Base-by-base conservation (phyloP, 2,888 invertebrate genomes). In the Operophtera brumata region DNA sequence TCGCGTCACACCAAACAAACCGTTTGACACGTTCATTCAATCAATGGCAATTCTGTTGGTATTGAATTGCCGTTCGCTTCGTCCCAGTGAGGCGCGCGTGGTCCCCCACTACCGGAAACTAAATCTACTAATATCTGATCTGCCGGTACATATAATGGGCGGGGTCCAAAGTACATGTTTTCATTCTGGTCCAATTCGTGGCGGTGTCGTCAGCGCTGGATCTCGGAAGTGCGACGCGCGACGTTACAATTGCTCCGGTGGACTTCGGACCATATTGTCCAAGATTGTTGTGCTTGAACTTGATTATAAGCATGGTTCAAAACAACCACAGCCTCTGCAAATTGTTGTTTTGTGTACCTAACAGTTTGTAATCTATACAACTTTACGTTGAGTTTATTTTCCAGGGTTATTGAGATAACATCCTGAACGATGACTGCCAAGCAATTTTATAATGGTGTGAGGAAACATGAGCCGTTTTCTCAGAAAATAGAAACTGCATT, bases 221-320 rank as follows among this genome's bases (percentile, higher is more conserved):
- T 69, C 67, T 67, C 66, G 4, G 20, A 20, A 2, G 20, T 20
- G 20, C 20, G 20, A 2, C 2, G 69, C 64, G 65, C 64, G 62
- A 43, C 52, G 63, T 54, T 54, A 70, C 77, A 82, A 84, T 83
- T 79, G 80, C 65, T 65, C 52, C 51, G 42, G 53, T 73, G 83
- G 79, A 86, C 84, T 85, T 83, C 65, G 79, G 39, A 63, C 78
- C 51, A 32, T 54, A 78, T 83, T 82, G 80, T 83, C 59, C 63
- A 64, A 60, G 55, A 50, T 63, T 61, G 62, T 69, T 69, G 61
- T 69, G 57, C 47, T 61, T 52, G 34, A 32, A 20, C 20, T 20
- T 20, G 20, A 20, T 20, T 20, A 20, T 20, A 71, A 54, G 69
- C 63, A 30, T 45, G 41, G 67, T 66, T 45, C 56, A 70, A 45